phyloP scores from a whole-genome alignment of 2,113 vertebrate genomes.

The Labrus mixtus region DNA sequence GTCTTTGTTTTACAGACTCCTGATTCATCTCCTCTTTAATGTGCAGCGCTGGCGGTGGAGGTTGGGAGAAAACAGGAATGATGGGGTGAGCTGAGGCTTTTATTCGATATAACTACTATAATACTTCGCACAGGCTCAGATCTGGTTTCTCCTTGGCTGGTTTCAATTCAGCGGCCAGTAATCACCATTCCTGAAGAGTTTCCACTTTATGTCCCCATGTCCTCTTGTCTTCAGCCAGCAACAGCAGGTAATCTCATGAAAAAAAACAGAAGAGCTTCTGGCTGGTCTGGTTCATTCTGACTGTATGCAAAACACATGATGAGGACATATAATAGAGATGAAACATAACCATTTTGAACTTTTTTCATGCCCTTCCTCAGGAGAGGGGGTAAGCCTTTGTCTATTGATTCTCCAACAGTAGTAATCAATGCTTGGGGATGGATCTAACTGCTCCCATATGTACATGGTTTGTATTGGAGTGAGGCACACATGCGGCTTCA shows the following conservation, averaged over 20 bases:
- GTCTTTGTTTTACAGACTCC: slow-evolving; percentile 59
- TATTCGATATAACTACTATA: slow-evolving; percentile 68
- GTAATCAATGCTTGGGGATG: slow-evolving; percentile 56
- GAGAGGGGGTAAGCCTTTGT: slow-evolving; percentile 26
- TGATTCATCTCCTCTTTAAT: slow-evolving; percentile 72
- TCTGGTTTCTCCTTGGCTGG: slow-evolving; percentile 73
- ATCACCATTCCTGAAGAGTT: slow-evolving; percentile 69
- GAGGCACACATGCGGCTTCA: slow-evolving; percentile 34
- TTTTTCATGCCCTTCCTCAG: slow-evolving; percentile 5
- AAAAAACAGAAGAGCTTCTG: slow-evolving; percentile 33
- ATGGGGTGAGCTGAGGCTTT: slow-evolving; percentile 60
- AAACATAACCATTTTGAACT: background rate
- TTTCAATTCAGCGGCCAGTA: slow-evolving; percentile 72
- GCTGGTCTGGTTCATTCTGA: slow-evolving; percentile 41
- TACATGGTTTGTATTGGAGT: slow-evolving; percentile 47
- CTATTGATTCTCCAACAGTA: slow-evolving; percentile 45
- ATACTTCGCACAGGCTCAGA: slow-evolving; percentile 73
- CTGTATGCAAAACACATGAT: slow-evolving; percentile 24
- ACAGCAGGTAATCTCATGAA: slow-evolving; percentile 63
- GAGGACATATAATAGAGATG: slow-evolving; percentile 19
- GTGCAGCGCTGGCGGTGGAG: slow-evolving; percentile 45
- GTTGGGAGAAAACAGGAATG: slow-evolving; percentile 58
- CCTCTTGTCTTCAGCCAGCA: slow-evolving; percentile 51
- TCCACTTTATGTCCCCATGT: slow-evolving; percentile 61
- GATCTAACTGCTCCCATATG: slow-evolving; percentile 68